These are phyloP conservation scores for Cyclura pinguis DNA, from an alignment of 2,797 vertebrate genomes.

Conservation along the genomic window DNA sequence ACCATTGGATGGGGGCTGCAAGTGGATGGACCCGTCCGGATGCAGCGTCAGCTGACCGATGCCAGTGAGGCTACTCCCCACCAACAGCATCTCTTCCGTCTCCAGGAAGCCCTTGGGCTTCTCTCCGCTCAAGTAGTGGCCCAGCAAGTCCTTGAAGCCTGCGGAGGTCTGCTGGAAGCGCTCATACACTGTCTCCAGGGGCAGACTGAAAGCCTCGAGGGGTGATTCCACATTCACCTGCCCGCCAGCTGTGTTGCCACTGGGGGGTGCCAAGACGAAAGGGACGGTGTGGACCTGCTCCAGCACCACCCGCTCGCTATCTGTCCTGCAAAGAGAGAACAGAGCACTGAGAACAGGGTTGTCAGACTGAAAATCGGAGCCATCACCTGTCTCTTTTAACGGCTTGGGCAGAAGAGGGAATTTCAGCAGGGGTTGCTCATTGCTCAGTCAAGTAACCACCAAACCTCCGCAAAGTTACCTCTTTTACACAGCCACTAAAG, in stretches of 20 bases:
- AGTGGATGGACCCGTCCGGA: constrained; percentile 81
- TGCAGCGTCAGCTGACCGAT: constrained; percentile 86
- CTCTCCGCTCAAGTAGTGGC: constrained; percentile 89
- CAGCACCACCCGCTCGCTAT: constrained; percentile 85
- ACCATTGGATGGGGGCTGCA: constrained; percentile 83
- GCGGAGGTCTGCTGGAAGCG: constrained; percentile 87
- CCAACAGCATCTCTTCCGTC: constrained; percentile 90
- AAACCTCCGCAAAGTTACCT: no score
- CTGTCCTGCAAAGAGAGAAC: constrained; percentile 77
- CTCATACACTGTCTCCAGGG: constrained; percentile 86
- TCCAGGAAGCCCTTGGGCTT: constrained; percentile 91
- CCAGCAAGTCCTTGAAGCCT: constrained; percentile 82
- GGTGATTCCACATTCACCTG: constrained; percentile 84
- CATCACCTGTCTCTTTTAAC: no score
- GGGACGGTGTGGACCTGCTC: constrained; percentile 84
- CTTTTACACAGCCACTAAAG: no score
- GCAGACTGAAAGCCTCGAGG: constrained; percentile 80
- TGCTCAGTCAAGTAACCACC: no score
- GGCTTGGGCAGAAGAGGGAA: no score
- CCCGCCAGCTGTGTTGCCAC: neutral
- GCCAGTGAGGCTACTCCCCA: constrained; percentile 85
- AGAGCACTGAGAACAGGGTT: neutral
- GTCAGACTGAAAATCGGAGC: neutral
- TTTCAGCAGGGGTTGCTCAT: no score
- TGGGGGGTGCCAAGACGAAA: constrained; percentile 76